Evolutionary conservation across 1,140 invertebrate genomes (phyloP), one percentile per base, ranked within the genome.

Genomic region (Cecropterus lyciades): DNA sequence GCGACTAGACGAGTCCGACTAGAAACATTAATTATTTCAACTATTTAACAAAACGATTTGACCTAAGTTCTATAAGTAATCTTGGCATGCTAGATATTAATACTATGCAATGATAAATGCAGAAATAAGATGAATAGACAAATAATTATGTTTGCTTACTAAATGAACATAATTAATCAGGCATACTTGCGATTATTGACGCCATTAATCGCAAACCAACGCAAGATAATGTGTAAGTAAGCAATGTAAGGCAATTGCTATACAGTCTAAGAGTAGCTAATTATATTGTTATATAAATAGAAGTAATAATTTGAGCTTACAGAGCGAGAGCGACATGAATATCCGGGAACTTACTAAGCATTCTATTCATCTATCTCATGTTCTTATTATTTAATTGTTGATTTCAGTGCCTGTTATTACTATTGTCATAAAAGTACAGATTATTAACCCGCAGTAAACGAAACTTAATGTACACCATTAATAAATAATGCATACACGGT

Each of bases 101-200:
- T 45, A 45, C 16, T 45, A 9, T 45, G 7, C 43, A 3, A 16
- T 17, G 14, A n/a, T 45, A 45, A 45, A 16, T 45, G 13, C 15
- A 45, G 14, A 16, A 6, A 17, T 45, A 45, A 17, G 9, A 46
- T 46, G 9, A 17, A 46, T 46, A 10, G 45, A 46, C 45, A 17
- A 16, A 46, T 46, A 46, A 46, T 46, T 46, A 46, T 46, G 45
- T 46, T 46, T 46, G 45, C 45, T 46, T 17, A 20, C 45, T 46
- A 46, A 46, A 46, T 46, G 45, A 46, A 46, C 14, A 11, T 46
- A 17, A 46, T 46, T 46, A 17, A 46, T 46, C 45, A 46, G 45
- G 3, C n/a, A 9, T 17, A 46, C 10, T 46, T 17, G 16, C 16
- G 9, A 17, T 46, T 46, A 46, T 7, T 17, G 16, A 46, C 45